phyloP scores from a whole-genome alignment of 2,888 invertebrate species.

The Keiferia lycopersicella region DNA sequence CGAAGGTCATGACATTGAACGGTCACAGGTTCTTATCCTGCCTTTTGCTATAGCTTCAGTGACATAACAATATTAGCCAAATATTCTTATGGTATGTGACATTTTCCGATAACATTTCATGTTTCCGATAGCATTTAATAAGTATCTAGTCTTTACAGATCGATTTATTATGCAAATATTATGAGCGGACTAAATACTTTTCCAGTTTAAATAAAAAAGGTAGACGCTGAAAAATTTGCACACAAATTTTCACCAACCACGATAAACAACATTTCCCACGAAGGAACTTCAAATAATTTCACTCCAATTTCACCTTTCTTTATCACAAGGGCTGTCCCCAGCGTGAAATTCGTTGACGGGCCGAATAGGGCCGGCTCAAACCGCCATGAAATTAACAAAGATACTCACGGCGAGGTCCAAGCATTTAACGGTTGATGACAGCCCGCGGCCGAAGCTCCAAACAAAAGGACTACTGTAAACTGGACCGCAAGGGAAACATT shows the following conservation, averaged over 20 bases:
- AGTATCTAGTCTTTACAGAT: no score
- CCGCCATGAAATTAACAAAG: constrained; percentile 71
- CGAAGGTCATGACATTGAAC: no score
- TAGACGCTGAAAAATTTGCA: not conserved
- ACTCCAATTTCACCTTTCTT: constrained; percentile 2
- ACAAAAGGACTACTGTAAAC: constrained; percentile 67
- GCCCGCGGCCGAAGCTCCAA: constrained; percentile 61
- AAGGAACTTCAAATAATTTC: not conserved
- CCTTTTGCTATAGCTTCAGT: no score
- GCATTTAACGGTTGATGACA: constrained; percentile 70
- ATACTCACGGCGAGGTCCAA: constrained; percentile 36
- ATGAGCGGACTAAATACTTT: no score
- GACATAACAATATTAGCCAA: no score
- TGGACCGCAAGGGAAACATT: constrained; percentile 58
- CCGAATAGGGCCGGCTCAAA: constrained; percentile 60
- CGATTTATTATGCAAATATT: no score
- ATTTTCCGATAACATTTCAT: no score
- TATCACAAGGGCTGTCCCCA: constrained; percentile 26
- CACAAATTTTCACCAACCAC: not conserved
- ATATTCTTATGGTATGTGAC: no score
- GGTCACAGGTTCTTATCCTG: no score
- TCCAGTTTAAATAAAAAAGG: no score
- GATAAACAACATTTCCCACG: not conserved
- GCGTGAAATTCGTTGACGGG: constrained; percentile 50
- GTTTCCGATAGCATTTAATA: no score